A percentile compares a stretch with the other conserved stretches of the same genome.
Conservation (phyloP, 2,113 vertebrate genomes). For the Microcebus griseorufus region DNA sequence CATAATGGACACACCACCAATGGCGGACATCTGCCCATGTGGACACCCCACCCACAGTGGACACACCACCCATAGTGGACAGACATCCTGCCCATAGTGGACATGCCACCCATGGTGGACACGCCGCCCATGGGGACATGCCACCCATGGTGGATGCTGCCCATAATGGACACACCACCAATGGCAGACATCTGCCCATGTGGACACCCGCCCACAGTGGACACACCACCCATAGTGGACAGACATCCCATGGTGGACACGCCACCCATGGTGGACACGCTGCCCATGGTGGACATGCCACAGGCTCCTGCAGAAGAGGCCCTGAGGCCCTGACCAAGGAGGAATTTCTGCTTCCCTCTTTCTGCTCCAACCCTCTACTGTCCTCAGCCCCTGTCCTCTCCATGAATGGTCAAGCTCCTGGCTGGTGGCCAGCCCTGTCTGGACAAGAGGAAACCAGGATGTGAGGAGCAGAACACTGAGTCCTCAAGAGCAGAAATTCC, state of each 20-base stretch:
- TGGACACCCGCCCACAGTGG: neutral
- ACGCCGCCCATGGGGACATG: too few relatives aligned
- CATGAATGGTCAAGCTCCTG: neutral
- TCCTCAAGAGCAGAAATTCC: conserved; percentile 70
- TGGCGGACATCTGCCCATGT: neutral
- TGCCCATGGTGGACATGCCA: neutral
- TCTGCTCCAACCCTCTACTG: neutral
- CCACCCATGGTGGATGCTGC: too few relatives aligned
- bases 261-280: too few relatives aligned
- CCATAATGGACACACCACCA: too few relatives aligned
- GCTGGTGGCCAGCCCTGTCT: conserved; percentile 55
- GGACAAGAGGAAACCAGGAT: conserved; percentile 62
- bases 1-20: too few relatives aligned
- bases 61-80: too few relatives aligned
- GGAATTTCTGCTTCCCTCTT: neutral
- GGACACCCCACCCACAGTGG: too few relatives aligned
- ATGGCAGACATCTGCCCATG: too few relatives aligned
- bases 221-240: too few relatives aligned
- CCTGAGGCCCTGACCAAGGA: neutral
- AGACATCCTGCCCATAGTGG: too few relatives aligned
- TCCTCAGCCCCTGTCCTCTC: neutral
- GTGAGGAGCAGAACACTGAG: neutral
- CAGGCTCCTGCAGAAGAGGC: neutral
- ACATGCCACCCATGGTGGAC: too few relatives aligned
- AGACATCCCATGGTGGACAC: too few relatives aligned